A percentile compares a stretch with the other conserved stretches of the same genome.
These are phyloP conservation scores for Coendou prehensilis DNA, from an alignment of 2,797 vertebrate genomes.

Conservation along the genomic window DNA sequence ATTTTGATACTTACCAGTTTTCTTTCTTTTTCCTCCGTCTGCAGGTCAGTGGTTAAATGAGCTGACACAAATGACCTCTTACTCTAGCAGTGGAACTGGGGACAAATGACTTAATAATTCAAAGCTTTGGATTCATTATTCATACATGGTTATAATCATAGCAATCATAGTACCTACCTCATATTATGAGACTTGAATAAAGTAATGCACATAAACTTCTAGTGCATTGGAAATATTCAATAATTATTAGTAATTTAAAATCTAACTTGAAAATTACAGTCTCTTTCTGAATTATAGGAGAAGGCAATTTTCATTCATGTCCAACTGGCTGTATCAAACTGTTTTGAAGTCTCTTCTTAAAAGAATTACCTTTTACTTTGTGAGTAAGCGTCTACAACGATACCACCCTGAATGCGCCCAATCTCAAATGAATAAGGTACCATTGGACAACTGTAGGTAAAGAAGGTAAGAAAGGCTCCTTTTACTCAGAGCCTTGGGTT, in stretches of 20 bases:
- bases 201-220: not conserved
- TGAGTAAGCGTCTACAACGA: no score
- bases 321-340: not conserved
- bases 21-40: not conserved
- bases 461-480: not conserved
- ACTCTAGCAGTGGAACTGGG: not conserved
- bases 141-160: not conserved
- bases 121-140: not conserved
- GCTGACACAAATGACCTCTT: not conserved
- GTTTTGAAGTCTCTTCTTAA: not conserved
- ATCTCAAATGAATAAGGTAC: not conserved
- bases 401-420: no score
- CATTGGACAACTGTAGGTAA: not conserved
- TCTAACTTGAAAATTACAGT: not conserved
- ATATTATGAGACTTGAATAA: not conserved
- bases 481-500: not conserved
- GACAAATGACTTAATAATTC: not conserved
- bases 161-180: not conserved
- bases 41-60: not conserved
- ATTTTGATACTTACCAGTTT: not conserved
- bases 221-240: not conserved
- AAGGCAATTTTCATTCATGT: not conserved
- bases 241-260: slow-evolving; percentile 15
- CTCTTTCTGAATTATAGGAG: slow-evolving; percentile 20
- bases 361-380: slow-evolving; percentile 19